Evolutionary conservation across 2,797 vertebrate genomes (phyloP).

Genomic region (Propithecus perrieri): DNA sequence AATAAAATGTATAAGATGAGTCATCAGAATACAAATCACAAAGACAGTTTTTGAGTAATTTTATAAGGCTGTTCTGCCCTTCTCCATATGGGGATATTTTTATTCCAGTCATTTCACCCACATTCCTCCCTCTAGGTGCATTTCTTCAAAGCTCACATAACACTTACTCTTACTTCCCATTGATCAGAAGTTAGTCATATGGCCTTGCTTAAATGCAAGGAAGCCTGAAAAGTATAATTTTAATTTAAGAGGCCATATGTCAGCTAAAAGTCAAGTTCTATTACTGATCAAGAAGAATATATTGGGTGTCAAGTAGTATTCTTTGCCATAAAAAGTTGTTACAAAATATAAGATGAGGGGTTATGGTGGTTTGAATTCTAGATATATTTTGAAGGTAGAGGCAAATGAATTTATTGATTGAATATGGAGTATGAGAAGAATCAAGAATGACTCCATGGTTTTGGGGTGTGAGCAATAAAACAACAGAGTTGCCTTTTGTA

Average conservation of each 20-base stretch:
- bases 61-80: background rate
- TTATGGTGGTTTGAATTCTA: background rate
- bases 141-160: background rate
- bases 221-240: background rate
- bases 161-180: background rate
- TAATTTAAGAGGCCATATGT: background rate
- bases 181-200: background rate
- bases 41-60: background rate
- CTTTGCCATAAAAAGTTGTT: background rate
- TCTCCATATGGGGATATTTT: background rate
- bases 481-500: background rate
- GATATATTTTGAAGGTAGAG: background rate
- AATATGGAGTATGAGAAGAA: background rate
- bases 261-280: background rate
- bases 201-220: background rate
- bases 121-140: background rate
- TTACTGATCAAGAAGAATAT: background rate
- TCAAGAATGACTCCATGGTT: background rate
- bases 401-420: background rate
- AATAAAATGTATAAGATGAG: background rate
- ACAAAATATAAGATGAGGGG: background rate
- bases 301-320: background rate
- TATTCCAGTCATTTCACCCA: background rate
- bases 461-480: background rate
- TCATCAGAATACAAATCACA: background rate